Evolutionary conservation across 2,797 vertebrate species (phyloP).

Genomic region (Paramormyrops hopkinsi): DNA sequence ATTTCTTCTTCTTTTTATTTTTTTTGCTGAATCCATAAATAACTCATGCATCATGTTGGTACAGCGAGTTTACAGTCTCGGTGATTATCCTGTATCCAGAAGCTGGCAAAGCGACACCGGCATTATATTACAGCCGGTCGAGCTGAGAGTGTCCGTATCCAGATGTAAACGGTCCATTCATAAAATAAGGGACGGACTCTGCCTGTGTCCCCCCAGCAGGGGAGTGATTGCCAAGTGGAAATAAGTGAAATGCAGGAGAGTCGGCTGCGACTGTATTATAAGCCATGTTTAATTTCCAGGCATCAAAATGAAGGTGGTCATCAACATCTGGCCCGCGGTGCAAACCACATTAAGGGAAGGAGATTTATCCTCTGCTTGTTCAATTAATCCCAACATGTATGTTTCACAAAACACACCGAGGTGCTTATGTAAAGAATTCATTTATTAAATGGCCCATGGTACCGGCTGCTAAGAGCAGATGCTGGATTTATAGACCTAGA

Average conservation of each 20-base stretch:
- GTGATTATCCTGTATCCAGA: not conserved
- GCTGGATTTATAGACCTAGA: not conserved
- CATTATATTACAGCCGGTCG: not conserved
- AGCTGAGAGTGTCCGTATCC: not conserved
- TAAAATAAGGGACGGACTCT: not conserved
- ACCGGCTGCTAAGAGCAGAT: not conserved
- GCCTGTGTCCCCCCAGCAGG: not conserved
- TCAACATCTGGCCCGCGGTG: not conserved
- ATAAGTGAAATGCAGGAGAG: not conserved
- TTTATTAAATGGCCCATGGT: not conserved
- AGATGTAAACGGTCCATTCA: slow-evolving; percentile 1
- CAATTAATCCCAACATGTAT: not conserved
- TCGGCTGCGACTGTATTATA: not conserved
- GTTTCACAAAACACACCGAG: not conserved
- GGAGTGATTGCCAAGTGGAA: not conserved
- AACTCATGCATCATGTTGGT: not conserved
- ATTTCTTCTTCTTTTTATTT: not conserved
- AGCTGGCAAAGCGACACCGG: not conserved
- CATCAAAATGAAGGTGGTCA: not conserved
- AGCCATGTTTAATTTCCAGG: not conserved
- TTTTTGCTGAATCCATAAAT: not conserved
- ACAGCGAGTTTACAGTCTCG: not conserved
- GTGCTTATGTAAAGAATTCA: not conserved
- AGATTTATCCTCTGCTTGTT: slow-evolving; percentile 1
- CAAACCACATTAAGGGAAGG: not conserved